A percentile compares a stretch with the other conserved stretches of the same genome.
Conservation (phyloP, 2,113 vertebrate genomes). For the Vanacampus margaritifer region DNA sequence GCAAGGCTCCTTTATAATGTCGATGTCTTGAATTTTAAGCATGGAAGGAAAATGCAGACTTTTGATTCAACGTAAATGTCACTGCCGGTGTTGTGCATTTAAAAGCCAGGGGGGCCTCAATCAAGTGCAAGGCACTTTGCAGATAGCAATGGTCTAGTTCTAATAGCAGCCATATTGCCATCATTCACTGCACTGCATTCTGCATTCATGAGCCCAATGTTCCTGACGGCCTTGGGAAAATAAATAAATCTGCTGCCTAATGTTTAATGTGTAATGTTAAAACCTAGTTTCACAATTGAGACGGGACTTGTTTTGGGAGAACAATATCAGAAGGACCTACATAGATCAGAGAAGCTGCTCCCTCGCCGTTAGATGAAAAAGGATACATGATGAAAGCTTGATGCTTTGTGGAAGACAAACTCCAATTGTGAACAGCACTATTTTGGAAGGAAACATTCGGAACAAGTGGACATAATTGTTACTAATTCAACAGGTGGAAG, state of each 20-base stretch:
- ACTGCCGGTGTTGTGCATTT: slow-evolving; percentile 43
- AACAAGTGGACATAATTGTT: slow-evolving; percentile 21
- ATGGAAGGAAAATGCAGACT: slow-evolving; percentile 27
- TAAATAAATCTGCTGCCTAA: neutral
- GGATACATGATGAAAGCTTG: neutral
- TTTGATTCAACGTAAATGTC: slow-evolving; percentile 45
- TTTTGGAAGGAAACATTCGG: too few species aligned
- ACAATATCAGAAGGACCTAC: neutral
- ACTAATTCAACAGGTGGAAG: slow-evolving; percentile 38
- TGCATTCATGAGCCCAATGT: slow-evolving; percentile 33
- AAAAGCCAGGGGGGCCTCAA: slow-evolving; percentile 39
- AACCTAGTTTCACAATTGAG: neutral
- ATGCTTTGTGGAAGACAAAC: neutral
- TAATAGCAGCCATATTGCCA: slow-evolving; percentile 39
- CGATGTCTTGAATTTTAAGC: slow-evolving; percentile 33
- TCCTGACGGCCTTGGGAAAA: slow-evolving; percentile 38
- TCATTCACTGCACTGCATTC: slow-evolving; percentile 57
- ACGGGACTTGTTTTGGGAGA: neutral
- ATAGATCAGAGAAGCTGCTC: neutral
- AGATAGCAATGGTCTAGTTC: slow-evolving; percentile 24
- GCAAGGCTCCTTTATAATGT: slow-evolving; percentile 12
- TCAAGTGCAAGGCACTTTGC: slow-evolving; percentile 25
- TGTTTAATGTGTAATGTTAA: neutral
- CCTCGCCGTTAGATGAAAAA: neutral
- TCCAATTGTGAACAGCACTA: neutral